Evolutionary conservation across 1,140 invertebrate species (phyloP).

Genomic region (Chionoecetes opilio): DNA sequence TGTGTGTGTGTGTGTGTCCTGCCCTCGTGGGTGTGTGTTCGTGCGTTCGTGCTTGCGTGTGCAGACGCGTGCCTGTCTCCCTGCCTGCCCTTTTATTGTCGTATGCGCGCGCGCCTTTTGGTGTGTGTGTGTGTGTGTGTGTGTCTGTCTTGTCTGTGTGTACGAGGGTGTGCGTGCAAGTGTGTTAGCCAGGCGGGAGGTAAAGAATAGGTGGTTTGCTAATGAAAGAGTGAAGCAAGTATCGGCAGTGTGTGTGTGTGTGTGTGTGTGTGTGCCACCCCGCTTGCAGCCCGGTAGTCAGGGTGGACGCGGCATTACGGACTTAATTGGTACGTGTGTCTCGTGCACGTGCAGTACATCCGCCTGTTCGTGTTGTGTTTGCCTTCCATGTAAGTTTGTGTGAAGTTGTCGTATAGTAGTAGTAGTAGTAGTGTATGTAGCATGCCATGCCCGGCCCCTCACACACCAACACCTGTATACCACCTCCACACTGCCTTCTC

Average conservation of each 20-base stretch:
- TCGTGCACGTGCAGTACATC: no score
- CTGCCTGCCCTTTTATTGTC: no score
- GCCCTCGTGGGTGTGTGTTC: background rate
- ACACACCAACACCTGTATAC: background rate
- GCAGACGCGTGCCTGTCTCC: no score
- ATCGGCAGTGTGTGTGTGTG: background rate
- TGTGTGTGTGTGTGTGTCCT: constrained; percentile 40
- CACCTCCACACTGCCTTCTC: background rate
- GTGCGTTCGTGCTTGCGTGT: background rate
- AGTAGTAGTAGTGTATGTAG: background rate
- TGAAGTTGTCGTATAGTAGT: no score
- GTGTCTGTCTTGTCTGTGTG: background rate
- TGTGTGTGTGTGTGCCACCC: background rate
- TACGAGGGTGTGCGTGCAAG: background rate
- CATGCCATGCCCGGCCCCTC: background rate
- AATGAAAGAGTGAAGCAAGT: background rate
- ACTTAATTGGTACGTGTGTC: no score
- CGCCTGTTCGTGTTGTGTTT: no score
- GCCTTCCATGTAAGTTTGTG: no score
- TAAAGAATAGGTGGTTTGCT: background rate
- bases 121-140: no score
- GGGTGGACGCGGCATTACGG: no score
- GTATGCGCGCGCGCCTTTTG: no score
- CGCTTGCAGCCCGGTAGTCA: background rate
- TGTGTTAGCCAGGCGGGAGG: background rate